Evolutionary conservation across 2,888 invertebrate genomes (phyloP), one percentile per base, ranked within the genome.

Genomic region (Agonopterix arenella): DNA sequence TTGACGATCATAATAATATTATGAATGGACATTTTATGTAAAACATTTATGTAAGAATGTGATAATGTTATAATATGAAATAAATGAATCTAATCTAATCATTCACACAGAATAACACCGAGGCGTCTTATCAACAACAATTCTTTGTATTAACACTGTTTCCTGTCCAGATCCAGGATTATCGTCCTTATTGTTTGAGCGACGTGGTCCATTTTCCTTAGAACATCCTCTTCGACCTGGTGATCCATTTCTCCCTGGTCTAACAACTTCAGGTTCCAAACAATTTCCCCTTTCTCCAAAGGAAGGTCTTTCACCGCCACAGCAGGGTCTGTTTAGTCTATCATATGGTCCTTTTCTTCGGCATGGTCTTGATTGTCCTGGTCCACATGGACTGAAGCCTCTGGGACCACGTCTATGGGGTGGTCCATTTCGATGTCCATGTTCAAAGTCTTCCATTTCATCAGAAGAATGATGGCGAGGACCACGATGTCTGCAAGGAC

Each of bases 51-150:
- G n/a, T n/a, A n/a, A n/a, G n/a, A n/a, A n/a, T n/a, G n/a, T n/a
- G n/a, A n/a, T n/a, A n/a, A n/a, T n/a, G n/a, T n/a, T n/a, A n/a
- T n/a, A n/a, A n/a, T n/a, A n/a, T n/a, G n/a, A n/a, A n/a, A n/a
- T n/a, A n/a, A n/a, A n/a, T n/a, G n/a, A n/a, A n/a, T n/a, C n/a
- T n/a, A n/a, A n/a, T n/a, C n/a, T n/a, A n/a, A n/a, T n/a, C n/a
- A n/a, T n/a, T 55, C 51, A 57, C 45, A 57, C 56, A 47, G 66
- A 64, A 46, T 55, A 58, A 42, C 62, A 65, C 8, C 66, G 59
- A 1, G 63, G 51, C 1, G 51, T 49, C 42, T 51, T 62, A 45
- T 67, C 68, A n/a, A 66, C 56, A 44, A 66, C 55, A 47, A 63
- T 61, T 46, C 59, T 56, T 47, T 63, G 63, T 11, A 61, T 57